Evolutionary conservation across 2,113 vertebrate species (phyloP).

Genomic region (Melospiza melodia): DNA sequence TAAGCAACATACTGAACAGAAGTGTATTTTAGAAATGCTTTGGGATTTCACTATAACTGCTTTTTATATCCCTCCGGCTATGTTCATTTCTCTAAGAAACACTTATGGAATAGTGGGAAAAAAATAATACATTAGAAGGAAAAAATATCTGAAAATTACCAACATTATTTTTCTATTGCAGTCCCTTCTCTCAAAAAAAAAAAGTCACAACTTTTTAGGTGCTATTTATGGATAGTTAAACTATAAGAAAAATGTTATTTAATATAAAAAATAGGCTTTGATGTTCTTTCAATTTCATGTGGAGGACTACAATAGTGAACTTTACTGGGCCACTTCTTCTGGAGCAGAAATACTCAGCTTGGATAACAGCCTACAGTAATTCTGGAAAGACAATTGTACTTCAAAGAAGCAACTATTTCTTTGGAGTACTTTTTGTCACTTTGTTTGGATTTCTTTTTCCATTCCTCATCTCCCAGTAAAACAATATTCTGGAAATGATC

Average conservation of each 20-base stretch:
- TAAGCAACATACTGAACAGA: not conserved
- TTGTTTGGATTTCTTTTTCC: not conserved
- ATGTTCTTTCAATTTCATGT: not conserved
- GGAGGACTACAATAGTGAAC: not conserved
- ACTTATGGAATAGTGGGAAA: not conserved
- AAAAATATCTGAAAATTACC: not conserved
- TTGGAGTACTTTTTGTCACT: not conserved
- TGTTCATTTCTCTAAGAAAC: not conserved
- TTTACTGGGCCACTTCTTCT: not conserved
- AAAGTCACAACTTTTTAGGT: not conserved
- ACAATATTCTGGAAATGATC: not conserved
- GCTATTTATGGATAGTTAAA: not conserved
- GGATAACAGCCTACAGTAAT: not conserved
- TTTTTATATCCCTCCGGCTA: slow-evolving; percentile 6
- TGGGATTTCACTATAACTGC: not conserved
- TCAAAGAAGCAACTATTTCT: not conserved
- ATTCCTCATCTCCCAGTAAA: not conserved
- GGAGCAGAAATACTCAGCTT: not conserved
- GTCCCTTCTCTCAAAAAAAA: not conserved
- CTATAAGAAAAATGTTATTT: not conserved
- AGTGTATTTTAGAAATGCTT: not conserved
- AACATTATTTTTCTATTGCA: not conserved
- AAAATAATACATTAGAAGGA: slow-evolving; percentile 7
- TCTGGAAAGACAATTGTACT: not conserved
- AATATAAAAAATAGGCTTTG: not conserved